Base-by-base conservation (phyloP, 1,140 invertebrate species). In the Diploscapter pachys region DNA sequence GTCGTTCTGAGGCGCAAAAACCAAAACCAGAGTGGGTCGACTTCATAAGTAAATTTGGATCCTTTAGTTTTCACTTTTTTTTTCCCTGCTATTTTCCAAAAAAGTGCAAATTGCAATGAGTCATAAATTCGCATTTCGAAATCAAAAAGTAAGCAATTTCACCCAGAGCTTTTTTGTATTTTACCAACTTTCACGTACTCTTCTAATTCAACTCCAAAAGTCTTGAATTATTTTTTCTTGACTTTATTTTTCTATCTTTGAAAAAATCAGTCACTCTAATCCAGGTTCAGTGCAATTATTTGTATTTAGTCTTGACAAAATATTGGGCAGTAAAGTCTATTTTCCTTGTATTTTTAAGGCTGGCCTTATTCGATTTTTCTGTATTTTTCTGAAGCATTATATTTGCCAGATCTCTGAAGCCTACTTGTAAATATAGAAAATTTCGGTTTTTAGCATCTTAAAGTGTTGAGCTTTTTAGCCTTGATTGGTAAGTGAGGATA, bases 1-100 rank as follows among this genome's bases (percentile, higher is more conserved):
- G 64, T 74, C 3, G 64, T 56, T n/a, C 59, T 74, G 13, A 13
- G 66, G 31, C 31, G 31, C 31, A 6, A 74, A 69, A 61, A 74
- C 68, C n/a, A 56, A 13, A 65, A 65, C 2, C 13, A 65, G 9
- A 49, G 63, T 50, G 31, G 13, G 8, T 8, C 31, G 5, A 55
- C 57, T 68, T 11, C 66, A 6, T 52, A 68, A 54, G 13, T 13
- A 13, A 50, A 65, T 13, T 65, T 9, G 51, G 8, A 9, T 31
- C 31, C 63, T 6, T 8, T 65, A 9, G 9, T 65, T 65, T 59
- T 59, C 9, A 11, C 57, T 31, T 59, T 59, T 31, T 59, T 59
- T 31, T 59, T 31, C 9, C 9, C 31, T 31, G 9, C 31, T 59
- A 31, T 11, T 59, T 59, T 59, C 31, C 57, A 11, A 59, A 11